phyloP scores from a whole-genome alignment of 1,140 invertebrate species.

The Bombus terrestris region DNA sequence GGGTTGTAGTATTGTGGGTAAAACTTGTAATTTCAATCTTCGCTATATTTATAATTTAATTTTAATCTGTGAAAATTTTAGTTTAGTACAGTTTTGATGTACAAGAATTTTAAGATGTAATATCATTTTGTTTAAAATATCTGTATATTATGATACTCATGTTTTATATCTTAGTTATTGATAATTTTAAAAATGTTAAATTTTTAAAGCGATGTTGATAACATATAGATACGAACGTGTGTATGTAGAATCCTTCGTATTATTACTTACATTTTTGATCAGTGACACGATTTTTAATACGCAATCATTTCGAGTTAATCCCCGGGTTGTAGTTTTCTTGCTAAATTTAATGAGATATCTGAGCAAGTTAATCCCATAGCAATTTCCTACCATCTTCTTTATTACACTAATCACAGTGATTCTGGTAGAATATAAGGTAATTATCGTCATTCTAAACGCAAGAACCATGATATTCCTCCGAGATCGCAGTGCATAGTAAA shows the following conservation, averaged over 20 bases:
- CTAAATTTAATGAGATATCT: conserved; percentile 28
- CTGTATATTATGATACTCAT: no score
- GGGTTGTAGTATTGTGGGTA: not conserved
- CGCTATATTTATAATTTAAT: not conserved
- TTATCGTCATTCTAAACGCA: not conserved
- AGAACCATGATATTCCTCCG: not conserved
- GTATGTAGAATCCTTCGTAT: not conserved
- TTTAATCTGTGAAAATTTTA: not conserved
- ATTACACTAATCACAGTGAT: conserved; percentile 35
- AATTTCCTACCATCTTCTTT: conserved; percentile 9
- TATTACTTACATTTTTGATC: not conserved
- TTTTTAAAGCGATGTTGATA: not conserved
- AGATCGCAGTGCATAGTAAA: not conserved
- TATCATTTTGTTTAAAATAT: no score
- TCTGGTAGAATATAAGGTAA: not conserved
- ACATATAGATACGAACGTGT: no score
- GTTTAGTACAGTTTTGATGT: no score
- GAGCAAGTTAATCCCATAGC: conserved; percentile 7
- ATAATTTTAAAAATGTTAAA: not conserved
- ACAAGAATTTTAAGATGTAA: no score
- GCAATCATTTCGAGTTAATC: conserved; percentile 14
- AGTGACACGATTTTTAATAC: not conserved
- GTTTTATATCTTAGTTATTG: no score
- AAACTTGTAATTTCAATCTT: not conserved
- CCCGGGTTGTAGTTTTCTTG: not conserved